phyloP scores from a whole-genome alignment of 2,888 invertebrate species.

The Acanthococcus lagerstroemiae region DNA sequence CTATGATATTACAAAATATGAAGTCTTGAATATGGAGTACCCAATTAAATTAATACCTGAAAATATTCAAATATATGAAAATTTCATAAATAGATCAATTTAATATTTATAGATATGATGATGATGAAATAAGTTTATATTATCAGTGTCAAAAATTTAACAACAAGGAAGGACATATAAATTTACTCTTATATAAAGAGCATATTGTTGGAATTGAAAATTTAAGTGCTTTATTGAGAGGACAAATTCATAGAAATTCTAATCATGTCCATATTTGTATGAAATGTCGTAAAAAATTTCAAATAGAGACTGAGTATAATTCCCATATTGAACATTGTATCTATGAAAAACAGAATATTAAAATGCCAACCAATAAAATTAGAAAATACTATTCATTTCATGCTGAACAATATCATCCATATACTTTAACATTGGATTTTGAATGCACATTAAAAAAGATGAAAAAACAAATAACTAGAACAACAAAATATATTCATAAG shows the following conservation, averaged over 20 bases:
- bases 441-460: conserved; percentile 9
- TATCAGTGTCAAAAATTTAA: conserved; percentile 3
- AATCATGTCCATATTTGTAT: conserved; percentile 5
- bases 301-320: conserved; percentile 3
- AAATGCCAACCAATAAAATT: conserved; percentile 11
- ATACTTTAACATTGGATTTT: conserved; percentile 14
- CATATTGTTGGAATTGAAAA: conserved; percentile 6
- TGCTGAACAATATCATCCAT: conserved; percentile 20
- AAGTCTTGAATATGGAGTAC: conserved; percentile 3
- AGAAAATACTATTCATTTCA: conserved; percentile 14
- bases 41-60: background rate
- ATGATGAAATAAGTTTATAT: conserved; percentile 2
- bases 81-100: conserved; percentile 12
- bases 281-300: conserved; percentile 2
- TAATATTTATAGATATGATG: conserved; percentile 10
- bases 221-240: conserved; percentile 1
- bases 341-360: conserved; percentile 12
- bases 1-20: background rate
- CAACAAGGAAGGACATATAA: conserved; percentile 3
- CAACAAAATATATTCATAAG: conserved; percentile 24
- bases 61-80: conserved; percentile 11
- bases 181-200: conserved; percentile 5
- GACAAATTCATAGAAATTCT: background rate
- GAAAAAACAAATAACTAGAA: conserved; percentile 19
- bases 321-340: conserved; percentile 17